These are phyloP conservation scores for Leptatherina wallacei DNA, from an alignment of 2,797 vertebrate species.

Conservation along the genomic window DNA sequence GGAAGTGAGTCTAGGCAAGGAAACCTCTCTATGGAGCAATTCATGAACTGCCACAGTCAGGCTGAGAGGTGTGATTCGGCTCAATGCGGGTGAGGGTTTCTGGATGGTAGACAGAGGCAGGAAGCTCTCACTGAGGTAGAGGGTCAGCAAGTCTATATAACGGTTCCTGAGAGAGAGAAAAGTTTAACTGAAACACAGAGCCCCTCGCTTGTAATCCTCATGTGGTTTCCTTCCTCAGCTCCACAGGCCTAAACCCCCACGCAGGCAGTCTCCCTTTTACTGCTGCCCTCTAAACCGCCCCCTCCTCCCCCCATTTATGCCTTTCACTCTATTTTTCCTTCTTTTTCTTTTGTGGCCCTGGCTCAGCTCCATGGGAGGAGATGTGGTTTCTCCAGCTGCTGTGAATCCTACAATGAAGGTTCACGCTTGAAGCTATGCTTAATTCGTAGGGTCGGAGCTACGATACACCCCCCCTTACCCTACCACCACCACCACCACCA, in stretches of 20 bases:
- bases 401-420: conserved; percentile 74
- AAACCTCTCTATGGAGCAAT: conserved; percentile 58
- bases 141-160: conserved; percentile 76
- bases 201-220: conserved; percentile 69
- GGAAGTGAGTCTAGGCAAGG: conserved; percentile 54
- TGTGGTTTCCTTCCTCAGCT: conserved; percentile 78
- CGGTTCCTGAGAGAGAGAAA: conserved; percentile 63
- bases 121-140: conserved; percentile 61
- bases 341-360: conserved; percentile 71
- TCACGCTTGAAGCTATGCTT: conserved; percentile 70
- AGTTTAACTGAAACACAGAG: conserved; percentile 77
- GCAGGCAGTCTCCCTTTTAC: conserved; percentile 62
- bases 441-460: conserved; percentile 65
- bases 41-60: conserved; percentile 52
- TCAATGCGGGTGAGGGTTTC: conserved; percentile 40
- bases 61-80: conserved; percentile 62
- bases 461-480: conserved; percentile 15
- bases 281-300: conserved; percentile 48
- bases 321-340: conserved; percentile 46
- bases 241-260: conserved; percentile 63
- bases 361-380: conserved; percentile 74
- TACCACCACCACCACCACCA: conserved; percentile 1
- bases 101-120: conserved; percentile 65
- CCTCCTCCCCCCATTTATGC: conserved; percentile 8
- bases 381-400: conserved; percentile 82